These are phyloP conservation scores for Formicarius rufipectus DNA, from an alignment of 2,113 vertebrate genomes.

Conservation along the genomic window DNA sequence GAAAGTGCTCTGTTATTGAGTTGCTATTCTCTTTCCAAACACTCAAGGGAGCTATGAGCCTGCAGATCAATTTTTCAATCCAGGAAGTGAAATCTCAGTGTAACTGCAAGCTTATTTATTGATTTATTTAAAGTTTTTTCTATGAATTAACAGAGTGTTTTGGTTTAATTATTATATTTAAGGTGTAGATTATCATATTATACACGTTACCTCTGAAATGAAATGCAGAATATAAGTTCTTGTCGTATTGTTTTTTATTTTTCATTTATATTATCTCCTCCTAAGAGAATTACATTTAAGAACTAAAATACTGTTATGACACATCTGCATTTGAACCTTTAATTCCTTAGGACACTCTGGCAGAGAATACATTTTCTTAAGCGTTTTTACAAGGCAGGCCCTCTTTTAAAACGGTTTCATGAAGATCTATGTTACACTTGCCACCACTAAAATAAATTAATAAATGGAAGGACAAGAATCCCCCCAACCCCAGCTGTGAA, in stretches of 20 bases:
- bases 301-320: neutral
- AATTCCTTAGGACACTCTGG: neutral
- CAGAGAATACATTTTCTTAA: neutral
- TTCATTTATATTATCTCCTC: neutral
- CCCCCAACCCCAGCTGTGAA: neutral
- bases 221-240: neutral
- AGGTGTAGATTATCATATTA: neutral
- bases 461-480: fast-evolving
- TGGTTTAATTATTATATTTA: neutral
- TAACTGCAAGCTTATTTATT: neutral
- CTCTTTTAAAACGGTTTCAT: neutral
- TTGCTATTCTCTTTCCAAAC: slow-evolving; percentile 60
- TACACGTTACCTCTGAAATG: neutral
- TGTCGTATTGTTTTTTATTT: neutral
- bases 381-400: neutral
- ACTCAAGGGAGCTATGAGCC: slow-evolving; percentile 66
- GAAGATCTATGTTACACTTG: neutral
- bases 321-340: neutral
- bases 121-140: neutral
- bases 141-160: neutral
- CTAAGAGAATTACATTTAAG: neutral
- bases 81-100: slow-evolving; percentile 8
- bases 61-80: slow-evolving; percentile 35
- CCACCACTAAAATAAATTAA: neutral
- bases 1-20: slow-evolving; percentile 38